Conservation (phyloP, 2,797 vertebrate genomes). For the Mus spretus region DNA sequence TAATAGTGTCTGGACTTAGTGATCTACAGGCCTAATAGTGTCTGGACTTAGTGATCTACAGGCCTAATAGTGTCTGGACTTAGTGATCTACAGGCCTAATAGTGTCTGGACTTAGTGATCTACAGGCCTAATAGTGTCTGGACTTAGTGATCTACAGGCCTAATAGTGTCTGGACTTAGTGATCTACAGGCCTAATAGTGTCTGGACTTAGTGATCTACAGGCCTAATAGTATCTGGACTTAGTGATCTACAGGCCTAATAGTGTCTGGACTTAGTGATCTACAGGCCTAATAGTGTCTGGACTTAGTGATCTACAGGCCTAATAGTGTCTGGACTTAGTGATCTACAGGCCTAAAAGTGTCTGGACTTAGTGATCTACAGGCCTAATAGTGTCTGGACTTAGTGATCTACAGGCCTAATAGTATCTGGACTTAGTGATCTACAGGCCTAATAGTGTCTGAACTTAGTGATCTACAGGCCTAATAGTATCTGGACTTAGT, state of each 20-base stretch:
- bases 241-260: background rate
- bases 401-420: background rate
- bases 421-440: conserved; percentile 31
- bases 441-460: background rate
- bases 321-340: too few species aligned
- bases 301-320: background rate
- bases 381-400: too few species aligned
- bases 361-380: conserved; percentile 17
- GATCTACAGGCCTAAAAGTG: background rate
- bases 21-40: background rate
- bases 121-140: background rate
- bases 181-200: background rate
- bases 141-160: background rate
- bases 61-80: too few species aligned
- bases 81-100: background rate
- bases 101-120: conserved; percentile 31
- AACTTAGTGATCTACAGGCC: background rate
- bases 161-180: too few species aligned
- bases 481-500: too few species aligned
- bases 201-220: conserved; percentile 17
- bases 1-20: too few species aligned
- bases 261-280: conserved; percentile 31
- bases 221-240: too few species aligned
- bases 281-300: background rate
- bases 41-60: conserved; percentile 17